phyloP scores from a whole-genome alignment of 2,113 vertebrate genomes.

The Salvelinus alpinus region DNA sequence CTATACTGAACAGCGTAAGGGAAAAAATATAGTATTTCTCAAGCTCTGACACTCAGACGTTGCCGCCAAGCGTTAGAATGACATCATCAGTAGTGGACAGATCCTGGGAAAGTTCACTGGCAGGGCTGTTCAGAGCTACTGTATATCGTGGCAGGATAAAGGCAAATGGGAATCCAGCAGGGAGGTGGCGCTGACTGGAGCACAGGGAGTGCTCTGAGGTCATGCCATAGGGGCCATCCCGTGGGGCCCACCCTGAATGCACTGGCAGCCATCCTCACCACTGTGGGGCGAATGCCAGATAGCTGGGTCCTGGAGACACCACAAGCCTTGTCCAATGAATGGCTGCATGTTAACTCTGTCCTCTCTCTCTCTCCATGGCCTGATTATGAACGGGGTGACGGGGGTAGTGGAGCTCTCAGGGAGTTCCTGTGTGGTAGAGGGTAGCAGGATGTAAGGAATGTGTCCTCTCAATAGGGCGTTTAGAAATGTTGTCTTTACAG shows the following conservation, averaged over 20 bases:
- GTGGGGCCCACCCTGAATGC: too few relatives aligned
- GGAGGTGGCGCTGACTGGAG: conserved; percentile 32
- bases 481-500: too few relatives aligned
- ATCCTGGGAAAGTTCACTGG: not conserved
- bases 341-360: not conserved
- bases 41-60: not conserved
- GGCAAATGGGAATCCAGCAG: conserved; percentile 45
- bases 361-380: not conserved
- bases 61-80: not conserved
- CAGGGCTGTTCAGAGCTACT: not conserved
- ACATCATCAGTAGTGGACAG: not conserved
- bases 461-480: too few relatives aligned
- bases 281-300: conserved; percentile 44
- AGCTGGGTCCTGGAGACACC: conserved; percentile 46
- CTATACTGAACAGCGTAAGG: not conserved
- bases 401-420: too few relatives aligned
- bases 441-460: too few relatives aligned
- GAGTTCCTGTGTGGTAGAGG: too few relatives aligned
- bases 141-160: not conserved
- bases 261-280: conserved; percentile 11
- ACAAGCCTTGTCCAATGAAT: conserved; percentile 14
- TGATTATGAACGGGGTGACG: too few relatives aligned
- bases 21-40: not conserved
- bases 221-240: conserved; percentile 44
- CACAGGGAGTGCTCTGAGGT: conserved; percentile 63